Base-by-base conservation (phyloP, 2,113 vertebrate species). In the Nothoprocta pentlandii region DNA sequence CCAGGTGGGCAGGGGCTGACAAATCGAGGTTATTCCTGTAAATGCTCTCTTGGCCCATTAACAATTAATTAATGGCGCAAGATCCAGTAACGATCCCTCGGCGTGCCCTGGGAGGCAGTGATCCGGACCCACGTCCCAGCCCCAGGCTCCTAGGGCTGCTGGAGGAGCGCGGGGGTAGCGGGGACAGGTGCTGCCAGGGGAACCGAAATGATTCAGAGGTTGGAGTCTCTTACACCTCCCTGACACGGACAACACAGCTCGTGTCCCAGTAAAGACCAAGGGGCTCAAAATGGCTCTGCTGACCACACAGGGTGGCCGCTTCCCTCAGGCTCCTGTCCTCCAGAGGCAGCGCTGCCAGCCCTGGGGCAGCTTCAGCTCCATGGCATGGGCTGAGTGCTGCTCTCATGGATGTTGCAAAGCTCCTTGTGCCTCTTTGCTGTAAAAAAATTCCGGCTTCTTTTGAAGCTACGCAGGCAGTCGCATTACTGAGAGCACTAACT, bases 21-120 rank as follows among this genome's bases (percentile, higher is more conserved):
- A 1, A 76, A 91, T 92, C 41, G 91, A 92, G 87, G 89, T 92
- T 93, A 71, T 89, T 92, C 80, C 89, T 73, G 77, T 74, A 91
- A 92, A 69, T 87, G 77, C 75, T 64, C 61, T 67, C 90, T 91
- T 53, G 63, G 39, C 66, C 84, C 78, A 85, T 93, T 95, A 92
- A 89, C 80, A 69, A 91, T 94, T 70, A 34, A 47, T 82, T 92
- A 93, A 92, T 87, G 74, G 84, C 15, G 71, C 69, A 87, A 69
- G 77, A 69, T 53, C 78, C 86, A 90, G 56, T 87, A 93, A 64
- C 78, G 32, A 90, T 76, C 74, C 49, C 78, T 96, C 89, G 87
- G 70, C 3, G 80, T 36, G 77, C 47, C 80, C 82, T 5, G 2
- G 74, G 69, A 61, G 69, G 73, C 30, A 44, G 36, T 4, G 44